These are phyloP conservation scores for Sebastes taczanowskii DNA, from an alignment of 2,797 vertebrate genomes.

Conservation along the genomic window DNA sequence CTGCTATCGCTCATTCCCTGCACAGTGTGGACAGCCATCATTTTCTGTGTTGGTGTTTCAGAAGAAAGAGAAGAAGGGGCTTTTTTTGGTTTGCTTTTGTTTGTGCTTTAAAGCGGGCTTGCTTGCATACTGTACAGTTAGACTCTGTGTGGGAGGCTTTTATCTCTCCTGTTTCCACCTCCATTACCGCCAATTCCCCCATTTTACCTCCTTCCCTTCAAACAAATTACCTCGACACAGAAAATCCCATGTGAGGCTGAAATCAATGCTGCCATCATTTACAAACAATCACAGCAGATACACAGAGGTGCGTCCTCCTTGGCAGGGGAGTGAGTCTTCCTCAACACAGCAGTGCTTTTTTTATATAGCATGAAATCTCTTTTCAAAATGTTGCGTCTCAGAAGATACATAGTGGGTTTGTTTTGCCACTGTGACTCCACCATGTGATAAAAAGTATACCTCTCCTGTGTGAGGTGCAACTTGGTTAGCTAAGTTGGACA, in stretches of 20 bases:
- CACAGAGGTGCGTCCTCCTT: conserved; percentile 47
- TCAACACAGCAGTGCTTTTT: background rate
- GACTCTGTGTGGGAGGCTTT: conserved; percentile 51
- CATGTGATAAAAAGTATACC: background rate
- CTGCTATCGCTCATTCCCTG: background rate
- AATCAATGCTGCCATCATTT: conserved; percentile 67
- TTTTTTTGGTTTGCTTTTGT: conserved; percentile 15
- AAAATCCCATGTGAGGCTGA: conserved; percentile 44
- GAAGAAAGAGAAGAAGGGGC: background rate
- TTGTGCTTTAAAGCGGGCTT: conserved; percentile 14
- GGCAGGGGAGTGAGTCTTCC: conserved; percentile 26
- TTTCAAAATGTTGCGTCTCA: background rate
- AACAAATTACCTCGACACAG: conserved; percentile 59
- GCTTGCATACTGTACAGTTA: background rate
- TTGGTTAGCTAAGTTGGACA: background rate
- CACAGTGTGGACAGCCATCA: background rate
- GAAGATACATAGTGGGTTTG: background rate
- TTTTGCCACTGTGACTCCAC: background rate
- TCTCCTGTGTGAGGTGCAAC: background rate
- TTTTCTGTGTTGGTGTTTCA: background rate
- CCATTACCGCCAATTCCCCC: conserved; percentile 53
- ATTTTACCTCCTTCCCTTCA: conserved; percentile 56
- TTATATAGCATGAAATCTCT: background rate
- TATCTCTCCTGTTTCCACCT: conserved; percentile 57
- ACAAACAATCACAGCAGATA: conserved; percentile 54